A percentile compares a stretch with the other conserved stretches of the same genome.
Evolutionary conservation across 2,888 invertebrate species (phyloP).

Genomic region (Hesperia comma): DNA sequence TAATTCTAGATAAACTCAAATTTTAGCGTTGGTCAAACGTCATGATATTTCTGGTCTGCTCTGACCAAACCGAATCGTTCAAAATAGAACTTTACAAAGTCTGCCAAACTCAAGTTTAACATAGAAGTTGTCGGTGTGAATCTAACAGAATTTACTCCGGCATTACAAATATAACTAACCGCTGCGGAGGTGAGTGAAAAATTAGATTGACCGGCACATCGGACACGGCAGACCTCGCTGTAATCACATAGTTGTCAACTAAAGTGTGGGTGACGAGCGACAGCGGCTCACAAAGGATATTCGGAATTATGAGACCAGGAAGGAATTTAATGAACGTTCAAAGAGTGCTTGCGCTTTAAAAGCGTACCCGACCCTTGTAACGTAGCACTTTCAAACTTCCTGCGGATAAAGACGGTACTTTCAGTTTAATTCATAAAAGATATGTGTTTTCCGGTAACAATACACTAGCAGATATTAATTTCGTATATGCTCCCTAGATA

Average conservation of each 20-base stretch:
- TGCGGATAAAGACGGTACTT: not conserved
- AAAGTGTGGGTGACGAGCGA: constrained; percentile 7
- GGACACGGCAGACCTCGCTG: constrained; percentile 34
- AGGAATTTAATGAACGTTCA: constrained; percentile 29
- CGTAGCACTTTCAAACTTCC: constrained; percentile 16
- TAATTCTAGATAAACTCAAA: no score
- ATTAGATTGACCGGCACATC: constrained; percentile 41
- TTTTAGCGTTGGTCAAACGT: no score
- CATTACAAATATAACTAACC: constrained; percentile 10
- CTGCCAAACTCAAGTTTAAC: no score
- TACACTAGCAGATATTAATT: not conserved
- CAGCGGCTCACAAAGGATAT: constrained; percentile 28
- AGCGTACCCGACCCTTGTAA: constrained; percentile 12
- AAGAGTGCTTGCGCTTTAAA: constrained; percentile 20
- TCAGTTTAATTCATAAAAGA: constrained; percentile 12
- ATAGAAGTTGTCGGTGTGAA: not conserved
- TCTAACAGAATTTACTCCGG: constrained; percentile 6
- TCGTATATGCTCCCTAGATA: no score
- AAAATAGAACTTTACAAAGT: no score
- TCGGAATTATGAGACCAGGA: constrained; percentile 21
- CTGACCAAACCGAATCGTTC: no score
- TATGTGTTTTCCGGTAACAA: not conserved
- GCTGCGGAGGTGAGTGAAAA: constrained; percentile 39
- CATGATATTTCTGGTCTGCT: no score
- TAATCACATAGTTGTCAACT: constrained; percentile 41